Percentiles rank a stretch among this genome's conserved stretches.
phyloP scores from a whole-genome alignment of 2,113 vertebrate species.

The Microcebus jonahi region DNA sequence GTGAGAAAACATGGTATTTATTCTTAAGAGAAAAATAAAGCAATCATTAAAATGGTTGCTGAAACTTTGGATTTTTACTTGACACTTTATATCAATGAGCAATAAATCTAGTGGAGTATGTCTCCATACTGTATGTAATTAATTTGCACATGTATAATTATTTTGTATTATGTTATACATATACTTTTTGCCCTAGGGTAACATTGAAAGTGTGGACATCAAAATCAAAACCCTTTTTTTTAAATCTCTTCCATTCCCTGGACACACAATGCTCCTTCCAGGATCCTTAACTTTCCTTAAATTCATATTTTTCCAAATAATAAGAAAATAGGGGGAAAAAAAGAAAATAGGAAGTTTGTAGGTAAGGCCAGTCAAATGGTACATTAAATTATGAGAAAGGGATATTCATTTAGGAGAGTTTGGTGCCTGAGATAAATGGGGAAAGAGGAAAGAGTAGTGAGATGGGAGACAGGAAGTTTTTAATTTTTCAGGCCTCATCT shows the following conservation, averaged over 20 bases:
- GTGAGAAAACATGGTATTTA: not conserved
- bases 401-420: not conserved
- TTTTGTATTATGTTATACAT: not conserved
- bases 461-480: not conserved
- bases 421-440: not conserved
- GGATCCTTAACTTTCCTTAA: too few species aligned
- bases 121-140: not conserved
- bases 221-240: too few species aligned
- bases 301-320: not conserved
- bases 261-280: too few species aligned
- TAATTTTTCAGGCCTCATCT: too few species aligned
- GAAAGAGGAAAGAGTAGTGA: not conserved
- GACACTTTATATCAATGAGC: not conserved
- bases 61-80: constrained; percentile 28
- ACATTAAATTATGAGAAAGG: not conserved
- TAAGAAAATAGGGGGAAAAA: not conserved
- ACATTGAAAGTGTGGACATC: too few species aligned
- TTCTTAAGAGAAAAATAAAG: constrained; percentile 38
- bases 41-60: not conserved
- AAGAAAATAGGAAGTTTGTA: not conserved
- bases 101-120: not conserved
- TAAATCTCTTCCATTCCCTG: too few species aligned
- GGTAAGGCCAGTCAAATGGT: not conserved
- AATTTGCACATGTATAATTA: not conserved
- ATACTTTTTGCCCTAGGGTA: too few species aligned